phyloP scores from a whole-genome alignment of 2,113 vertebrate species.

The Entelurus aequoreus region DNA sequence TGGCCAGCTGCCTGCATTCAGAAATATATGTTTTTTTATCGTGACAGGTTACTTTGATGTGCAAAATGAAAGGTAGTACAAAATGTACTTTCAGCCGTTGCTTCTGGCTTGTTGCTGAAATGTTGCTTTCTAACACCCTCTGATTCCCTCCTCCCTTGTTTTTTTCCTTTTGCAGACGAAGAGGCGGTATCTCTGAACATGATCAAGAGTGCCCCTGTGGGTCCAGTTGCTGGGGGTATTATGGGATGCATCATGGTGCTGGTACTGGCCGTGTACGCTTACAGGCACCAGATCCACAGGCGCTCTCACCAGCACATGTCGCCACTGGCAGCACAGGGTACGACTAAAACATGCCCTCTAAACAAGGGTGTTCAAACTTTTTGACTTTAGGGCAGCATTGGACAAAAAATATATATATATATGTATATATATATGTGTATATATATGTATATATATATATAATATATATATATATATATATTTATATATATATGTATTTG shows the following conservation, averaged over 20 bases:
- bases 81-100: constrained; percentile 16
- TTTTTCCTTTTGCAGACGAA: constrained; percentile 73
- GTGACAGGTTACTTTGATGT: constrained; percentile 18
- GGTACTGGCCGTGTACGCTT: constrained; percentile 92
- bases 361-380: too few species aligned
- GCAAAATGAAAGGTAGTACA: constrained; percentile 15
- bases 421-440: too few species aligned
- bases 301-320: constrained; percentile 98
- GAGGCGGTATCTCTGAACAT: constrained; percentile 92
- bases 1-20: neutral
- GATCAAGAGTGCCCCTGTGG: constrained; percentile 95
- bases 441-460: too few species aligned
- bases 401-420: too few species aligned
- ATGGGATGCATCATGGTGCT: constrained; percentile 99
- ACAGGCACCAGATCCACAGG: constrained; percentile 95
- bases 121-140: constrained; percentile 7
- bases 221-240: constrained; percentile 93
- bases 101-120: constrained; percentile 5
- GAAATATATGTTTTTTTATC: constrained; percentile 1
- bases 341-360: constrained; percentile 19
- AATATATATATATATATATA: too few species aligned
- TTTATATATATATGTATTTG: too few species aligned
- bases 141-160: neutral
- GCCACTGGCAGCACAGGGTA: constrained; percentile 94
- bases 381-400: too few species aligned